Conservation (phyloP, 2,113 vertebrate species). For the Saguinus imperator region DNA sequence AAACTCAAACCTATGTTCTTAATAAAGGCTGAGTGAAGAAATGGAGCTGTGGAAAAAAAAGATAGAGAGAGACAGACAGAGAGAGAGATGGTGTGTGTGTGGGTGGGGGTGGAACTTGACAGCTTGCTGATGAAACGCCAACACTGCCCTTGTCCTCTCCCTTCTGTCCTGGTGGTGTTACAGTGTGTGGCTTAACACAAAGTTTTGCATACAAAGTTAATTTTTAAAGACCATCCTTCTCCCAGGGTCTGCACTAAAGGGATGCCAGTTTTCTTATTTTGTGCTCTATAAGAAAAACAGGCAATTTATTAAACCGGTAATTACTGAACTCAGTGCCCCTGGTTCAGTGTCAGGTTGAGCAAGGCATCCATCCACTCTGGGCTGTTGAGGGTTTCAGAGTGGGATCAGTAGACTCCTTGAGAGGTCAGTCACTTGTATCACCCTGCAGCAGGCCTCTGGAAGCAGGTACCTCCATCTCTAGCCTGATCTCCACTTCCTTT, state of each 20-base stretch:
- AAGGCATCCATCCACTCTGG: slow-evolving; percentile 51
- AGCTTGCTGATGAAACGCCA: slow-evolving; percentile 80
- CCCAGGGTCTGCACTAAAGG: slow-evolving; percentile 69
- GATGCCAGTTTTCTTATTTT: slow-evolving; percentile 70
- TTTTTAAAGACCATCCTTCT: slow-evolving; percentile 70
- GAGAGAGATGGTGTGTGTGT: slow-evolving; percentile 27
- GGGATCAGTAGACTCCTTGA: slow-evolving; percentile 39
- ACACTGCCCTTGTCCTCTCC: background rate
- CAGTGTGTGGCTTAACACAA: slow-evolving; percentile 76
- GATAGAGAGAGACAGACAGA: background rate
- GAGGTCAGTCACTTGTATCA: background rate
- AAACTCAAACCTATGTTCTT: slow-evolving; percentile 82
- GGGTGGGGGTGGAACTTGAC: slow-evolving; percentile 68
- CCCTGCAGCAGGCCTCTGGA: background rate
- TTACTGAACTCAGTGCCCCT: slow-evolving; percentile 46
- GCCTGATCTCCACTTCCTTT: background rate
- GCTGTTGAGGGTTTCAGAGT: background rate
- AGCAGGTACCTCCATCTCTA: background rate
- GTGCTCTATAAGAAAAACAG: slow-evolving; percentile 75
- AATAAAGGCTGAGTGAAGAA: slow-evolving; percentile 83
- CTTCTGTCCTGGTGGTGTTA: background rate
- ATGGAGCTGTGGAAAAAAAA: slow-evolving; percentile 61
- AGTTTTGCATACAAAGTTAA: slow-evolving; percentile 78
- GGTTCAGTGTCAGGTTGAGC: slow-evolving; percentile 63
- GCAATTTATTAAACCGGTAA: slow-evolving; percentile 61